These are phyloP conservation scores for Bombus sibiricus DNA, from an alignment of 1,140 invertebrate species.

Conservation along the genomic window DNA sequence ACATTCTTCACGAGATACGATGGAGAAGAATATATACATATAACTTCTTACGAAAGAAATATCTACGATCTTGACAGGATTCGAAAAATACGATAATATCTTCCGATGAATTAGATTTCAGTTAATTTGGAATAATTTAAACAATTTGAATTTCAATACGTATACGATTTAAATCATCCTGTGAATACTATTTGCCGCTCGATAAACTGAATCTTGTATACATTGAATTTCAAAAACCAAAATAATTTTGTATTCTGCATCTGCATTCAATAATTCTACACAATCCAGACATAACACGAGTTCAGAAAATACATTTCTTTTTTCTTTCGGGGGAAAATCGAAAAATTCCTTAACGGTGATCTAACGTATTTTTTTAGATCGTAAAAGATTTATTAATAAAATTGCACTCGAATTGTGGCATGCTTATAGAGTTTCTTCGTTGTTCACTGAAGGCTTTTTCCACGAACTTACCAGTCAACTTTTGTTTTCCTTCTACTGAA, in stretches of 20 bases:
- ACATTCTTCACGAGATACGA: no score
- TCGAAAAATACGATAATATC: background rate
- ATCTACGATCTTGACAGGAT: no score
- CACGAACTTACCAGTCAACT: background rate
- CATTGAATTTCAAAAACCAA: background rate
- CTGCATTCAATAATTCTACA: background rate
- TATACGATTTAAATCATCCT: background rate
- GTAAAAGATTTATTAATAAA: no score
- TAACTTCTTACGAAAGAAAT: no score
- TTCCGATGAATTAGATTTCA: background rate
- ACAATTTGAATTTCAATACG: background rate
- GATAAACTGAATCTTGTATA: background rate
- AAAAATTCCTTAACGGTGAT: background rate
- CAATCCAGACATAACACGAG: background rate
- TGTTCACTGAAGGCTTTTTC: background rate
- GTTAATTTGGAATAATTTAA: background rate
- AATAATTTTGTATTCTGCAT: background rate
- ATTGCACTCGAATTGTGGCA: background rate
- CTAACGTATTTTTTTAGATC: background rate
- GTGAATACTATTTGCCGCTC: background rate
- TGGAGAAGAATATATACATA: no score
- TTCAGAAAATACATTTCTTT: background rate
- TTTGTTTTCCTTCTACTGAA: slow-evolving; percentile 37
- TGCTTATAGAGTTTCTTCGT: background rate
- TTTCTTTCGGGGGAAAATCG: background rate